Evolutionary conservation across 2,797 vertebrate species (phyloP), one percentile per base, ranked within the genome.

Genomic region (Anas bernieri): DNA sequence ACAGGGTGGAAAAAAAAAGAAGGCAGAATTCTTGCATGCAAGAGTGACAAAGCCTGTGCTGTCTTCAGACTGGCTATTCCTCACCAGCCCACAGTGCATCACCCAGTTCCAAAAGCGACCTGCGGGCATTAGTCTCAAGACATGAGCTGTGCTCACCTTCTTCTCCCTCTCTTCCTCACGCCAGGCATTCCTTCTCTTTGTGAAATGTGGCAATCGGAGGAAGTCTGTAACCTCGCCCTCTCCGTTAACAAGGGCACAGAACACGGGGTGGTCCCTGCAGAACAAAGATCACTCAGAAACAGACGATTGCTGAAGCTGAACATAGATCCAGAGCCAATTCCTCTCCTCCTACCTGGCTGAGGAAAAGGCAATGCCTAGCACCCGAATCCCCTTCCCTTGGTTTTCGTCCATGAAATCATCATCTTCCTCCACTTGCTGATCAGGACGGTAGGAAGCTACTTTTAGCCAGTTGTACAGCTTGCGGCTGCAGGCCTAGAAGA

Each of bases 151-250:
- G 11, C 96, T 95, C 95, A 99, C 99, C 98, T 99, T 99, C 96
- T 98, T 99, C 92, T 99, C 99, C 64, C 99, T 96, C 86, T 99
- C 99, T 13, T 99, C 99, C 83, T 99, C 99, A 91, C 98, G 98
- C 97, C 99, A 99, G 15, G 99, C 99, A 8, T 99, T 99, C 95
- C 99, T 98, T 77, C 99, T 98, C 96, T 99, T 99, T 78, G 99
- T 99, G 97, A 99, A 99, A 97, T 99, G 98, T 0, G 99, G 99
- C 93, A 99, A 95, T 15, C 99, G 98, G 66, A 99, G 98, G 96
- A 99, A 99, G 96, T 99, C 99, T 39, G 99, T 99, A 84, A 99
- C 99, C 94, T 99, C 99, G 61, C 99, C 99, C 90, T 99, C 99
- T 14, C 99, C 99, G 3, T 99, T 99, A 87, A 99, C 99, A 30